Evolutionary conservation across 2,113 vertebrate species (phyloP), one percentile per base, ranked within the genome.

Genomic region (Myrmecophaga tridactyla): DNA sequence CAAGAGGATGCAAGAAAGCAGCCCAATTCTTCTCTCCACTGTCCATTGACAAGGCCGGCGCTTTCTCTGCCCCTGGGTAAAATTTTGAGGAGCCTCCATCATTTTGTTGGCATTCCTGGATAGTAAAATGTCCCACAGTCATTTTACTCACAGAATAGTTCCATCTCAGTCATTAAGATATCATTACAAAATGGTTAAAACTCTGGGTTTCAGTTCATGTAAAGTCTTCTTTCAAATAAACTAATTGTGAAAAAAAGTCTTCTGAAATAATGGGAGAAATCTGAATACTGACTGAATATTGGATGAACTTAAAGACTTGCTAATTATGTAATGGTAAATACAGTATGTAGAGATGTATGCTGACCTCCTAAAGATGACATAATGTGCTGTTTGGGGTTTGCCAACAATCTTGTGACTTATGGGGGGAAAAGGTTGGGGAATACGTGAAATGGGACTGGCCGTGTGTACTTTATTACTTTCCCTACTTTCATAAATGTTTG

Each of bases 191-290:
- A 53, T 34, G 80, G 48, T 39, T 73, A 67, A 43, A 60, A 92
- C 13, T n/a, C 27, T 7, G 39, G n/a, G 29, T 58, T 81, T 77
- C 20, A 29, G 46, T 80, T 53, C 17, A 80, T 69, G 20, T 21
- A 36, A 46, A 53, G 65, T 14, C 25, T 90, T 86, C 69, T 94
- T 58, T 39, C 62, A 51, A 46, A 77, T 46, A 72, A 89, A 72
- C 36, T 78, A 70, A 53, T 46, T 81, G 6, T 81, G 21, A 80
- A 76, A 82, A 39, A 41, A 53, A 23, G 8, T 34, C 70, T 77
- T 67, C 29, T 89, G 53, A 86, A 73, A 89, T 72, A 56, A 77
- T 8, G 60, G 69, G 92, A 81, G 43, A 34, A 81, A 46, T 88
- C 29, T 20, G 36, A 78, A 58, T 39, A 48, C 43, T 60, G 51